Evolutionary conservation across 1,140 invertebrate species (phyloP).

Genomic region (Gyrodactylus bullatarudis): DNA sequence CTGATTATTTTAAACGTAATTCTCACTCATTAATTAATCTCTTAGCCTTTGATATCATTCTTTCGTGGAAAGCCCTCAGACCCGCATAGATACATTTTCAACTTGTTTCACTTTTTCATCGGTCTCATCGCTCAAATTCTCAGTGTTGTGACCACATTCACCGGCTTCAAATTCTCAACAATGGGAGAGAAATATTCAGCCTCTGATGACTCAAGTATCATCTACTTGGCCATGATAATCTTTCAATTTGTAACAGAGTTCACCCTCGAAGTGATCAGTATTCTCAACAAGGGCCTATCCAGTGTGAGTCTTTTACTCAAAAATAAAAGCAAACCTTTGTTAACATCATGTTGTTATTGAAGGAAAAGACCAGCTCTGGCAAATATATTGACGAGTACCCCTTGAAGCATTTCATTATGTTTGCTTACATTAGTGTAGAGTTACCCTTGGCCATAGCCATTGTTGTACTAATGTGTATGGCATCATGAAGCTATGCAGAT

Average conservation of each 20-base stretch:
- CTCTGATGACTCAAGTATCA: neutral
- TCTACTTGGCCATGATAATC: neutral
- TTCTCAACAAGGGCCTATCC: neutral
- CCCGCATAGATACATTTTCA: neutral
- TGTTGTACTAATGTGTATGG: neutral
- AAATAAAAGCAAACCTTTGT: too few species aligned
- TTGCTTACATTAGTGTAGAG: neutral
- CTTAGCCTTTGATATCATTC: neutral
- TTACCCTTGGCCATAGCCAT: neutral
- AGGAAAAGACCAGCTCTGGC: neutral
- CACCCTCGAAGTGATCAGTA: neutral
- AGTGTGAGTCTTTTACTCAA: too few species aligned
- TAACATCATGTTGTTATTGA: too few species aligned
- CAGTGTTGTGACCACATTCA: neutral
- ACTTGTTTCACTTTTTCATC: neutral
- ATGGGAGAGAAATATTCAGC: neutral
- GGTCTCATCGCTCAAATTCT: neutral
- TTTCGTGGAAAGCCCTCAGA: neutral
- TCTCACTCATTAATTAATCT: neutral
- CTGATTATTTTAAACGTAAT: neutral
- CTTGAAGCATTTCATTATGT: neutral
- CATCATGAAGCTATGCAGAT: neutral
- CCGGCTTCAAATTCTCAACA: neutral
- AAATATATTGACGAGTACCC: neutral
- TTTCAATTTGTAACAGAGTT: neutral